Conservation (phyloP, 2,113 vertebrate genomes). For the Albula glossodonta region DNA sequence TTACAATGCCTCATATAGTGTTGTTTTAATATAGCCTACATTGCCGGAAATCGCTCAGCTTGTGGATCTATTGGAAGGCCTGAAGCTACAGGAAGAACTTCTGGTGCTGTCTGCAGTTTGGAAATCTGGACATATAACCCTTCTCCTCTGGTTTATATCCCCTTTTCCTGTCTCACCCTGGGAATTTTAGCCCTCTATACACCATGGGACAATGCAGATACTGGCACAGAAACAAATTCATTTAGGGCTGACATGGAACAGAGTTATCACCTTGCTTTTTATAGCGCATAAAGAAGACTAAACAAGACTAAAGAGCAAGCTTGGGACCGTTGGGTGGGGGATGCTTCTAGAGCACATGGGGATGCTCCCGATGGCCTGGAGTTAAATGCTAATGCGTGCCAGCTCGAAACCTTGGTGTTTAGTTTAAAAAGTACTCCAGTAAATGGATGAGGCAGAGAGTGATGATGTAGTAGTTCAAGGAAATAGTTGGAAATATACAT, state of each 20-base stretch:
- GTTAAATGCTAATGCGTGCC: too few species aligned
- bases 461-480: too few species aligned
- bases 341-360: neutral
- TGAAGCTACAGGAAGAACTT: neutral
- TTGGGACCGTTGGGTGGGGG: neutral
- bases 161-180: neutral
- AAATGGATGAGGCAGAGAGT: too few species aligned
- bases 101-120: neutral
- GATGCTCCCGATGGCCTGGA: neutral
- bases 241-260: neutral
- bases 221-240: too few species aligned
- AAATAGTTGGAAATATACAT: too few species aligned
- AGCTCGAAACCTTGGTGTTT: too few species aligned
- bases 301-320: neutral
- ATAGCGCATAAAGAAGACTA: too few species aligned
- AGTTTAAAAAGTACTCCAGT: too few species aligned
- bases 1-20: too few species aligned
- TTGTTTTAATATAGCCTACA: neutral
- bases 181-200: neutral
- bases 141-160: neutral
- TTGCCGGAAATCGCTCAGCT: neutral
- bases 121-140: neutral
- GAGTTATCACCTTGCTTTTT: neutral
- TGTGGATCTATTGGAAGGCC: neutral
- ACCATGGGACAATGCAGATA: too few species aligned